A percentile compares a stretch with the other conserved stretches of the same genome.
Evolutionary conservation across 2,888 invertebrate genomes (phyloP).

Genomic region (Hirtodrosophila confusa): DNA sequence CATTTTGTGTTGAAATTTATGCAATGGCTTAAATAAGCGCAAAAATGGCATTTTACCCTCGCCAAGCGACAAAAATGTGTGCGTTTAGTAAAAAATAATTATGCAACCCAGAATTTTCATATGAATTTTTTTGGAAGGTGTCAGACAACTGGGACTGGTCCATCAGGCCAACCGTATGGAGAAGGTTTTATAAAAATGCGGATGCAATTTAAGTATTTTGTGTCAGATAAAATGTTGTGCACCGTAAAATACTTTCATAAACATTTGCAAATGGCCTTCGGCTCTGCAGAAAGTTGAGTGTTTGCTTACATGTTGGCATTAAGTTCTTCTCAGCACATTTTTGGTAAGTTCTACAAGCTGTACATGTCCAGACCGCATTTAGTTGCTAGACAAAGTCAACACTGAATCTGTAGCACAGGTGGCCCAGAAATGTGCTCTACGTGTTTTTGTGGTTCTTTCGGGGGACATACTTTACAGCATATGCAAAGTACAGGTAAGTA

Average conservation of each 20-base stretch:
- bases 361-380: conserved; percentile 27
- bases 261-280: conserved; percentile 50
- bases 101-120: conserved; percentile 45
- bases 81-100: conserved; percentile 71
- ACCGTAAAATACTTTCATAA: conserved; percentile 55
- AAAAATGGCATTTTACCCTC: conserved; percentile 72
- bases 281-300: conserved; percentile 28
- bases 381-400: conserved; percentile 1
- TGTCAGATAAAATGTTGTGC: conserved; percentile 57
- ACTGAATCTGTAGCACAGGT: neutral
- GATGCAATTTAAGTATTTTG: conserved; percentile 38
- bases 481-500: conserved; percentile 42
- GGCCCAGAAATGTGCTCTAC: neutral
- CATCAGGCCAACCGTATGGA: neutral
- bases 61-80: conserved; percentile 66
- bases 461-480: conserved; percentile 37
- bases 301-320: conserved; percentile 31
- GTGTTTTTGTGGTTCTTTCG: neutral
- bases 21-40: conserved; percentile 79
- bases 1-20: conserved; percentile 69
- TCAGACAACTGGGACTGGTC: no score
- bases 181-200: neutral
- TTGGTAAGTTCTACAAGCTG: conserved; percentile 1
- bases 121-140: conserved; percentile 17
- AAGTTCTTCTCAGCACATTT: conserved; percentile 13